A percentile compares a stretch with the other conserved stretches of the same genome.
Evolutionary conservation across 2,797 vertebrate species (phyloP).

Genomic region (Amblyopsis hoosieri): DNA sequence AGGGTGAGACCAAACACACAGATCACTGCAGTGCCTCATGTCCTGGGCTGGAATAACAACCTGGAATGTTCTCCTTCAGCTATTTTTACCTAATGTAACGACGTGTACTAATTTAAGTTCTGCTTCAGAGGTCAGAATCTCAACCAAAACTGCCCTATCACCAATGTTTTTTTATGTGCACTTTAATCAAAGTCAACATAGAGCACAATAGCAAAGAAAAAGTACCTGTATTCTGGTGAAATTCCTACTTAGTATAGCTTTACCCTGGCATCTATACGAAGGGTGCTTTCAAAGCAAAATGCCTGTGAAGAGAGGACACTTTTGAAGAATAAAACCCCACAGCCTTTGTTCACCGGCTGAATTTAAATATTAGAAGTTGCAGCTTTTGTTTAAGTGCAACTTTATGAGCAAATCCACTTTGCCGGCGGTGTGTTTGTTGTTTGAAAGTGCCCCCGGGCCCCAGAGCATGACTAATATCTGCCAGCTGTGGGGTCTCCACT

Average conservation of each 20-base stretch:
- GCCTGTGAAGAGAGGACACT: no score
- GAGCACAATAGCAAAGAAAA: not conserved
- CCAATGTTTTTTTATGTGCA: no score
- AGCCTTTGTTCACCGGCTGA: no score
- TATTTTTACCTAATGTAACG: conserved; percentile 20
- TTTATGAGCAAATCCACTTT: conserved; percentile 43
- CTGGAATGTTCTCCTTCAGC: not conserved
- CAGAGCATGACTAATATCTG: conserved; percentile 51
- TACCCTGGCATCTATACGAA: not conserved
- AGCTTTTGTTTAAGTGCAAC: conserved; percentile 34
- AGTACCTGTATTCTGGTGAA: no score
- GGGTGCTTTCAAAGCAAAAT: no score
- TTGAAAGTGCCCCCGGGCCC: conserved; percentile 61
- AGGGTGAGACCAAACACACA: conserved; percentile 82
- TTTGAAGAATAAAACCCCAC: no score
- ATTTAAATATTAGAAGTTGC: conserved; percentile 32
- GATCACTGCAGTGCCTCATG: conserved; percentile 6
- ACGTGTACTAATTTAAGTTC: not conserved
- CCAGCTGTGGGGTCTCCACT: conserved; percentile 38
- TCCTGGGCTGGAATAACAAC: conserved; percentile 28
- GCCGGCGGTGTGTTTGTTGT: conserved; percentile 52
- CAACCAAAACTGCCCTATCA: no score
- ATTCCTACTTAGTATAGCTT: not conserved
- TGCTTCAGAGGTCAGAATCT: no score
- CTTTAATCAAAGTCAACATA: not conserved